A percentile compares a stretch with the other conserved stretches of the same genome.
Evolutionary conservation across 1,140 invertebrate genomes (phyloP).

Genomic region (Aphaenogaster ashmeadi): DNA sequence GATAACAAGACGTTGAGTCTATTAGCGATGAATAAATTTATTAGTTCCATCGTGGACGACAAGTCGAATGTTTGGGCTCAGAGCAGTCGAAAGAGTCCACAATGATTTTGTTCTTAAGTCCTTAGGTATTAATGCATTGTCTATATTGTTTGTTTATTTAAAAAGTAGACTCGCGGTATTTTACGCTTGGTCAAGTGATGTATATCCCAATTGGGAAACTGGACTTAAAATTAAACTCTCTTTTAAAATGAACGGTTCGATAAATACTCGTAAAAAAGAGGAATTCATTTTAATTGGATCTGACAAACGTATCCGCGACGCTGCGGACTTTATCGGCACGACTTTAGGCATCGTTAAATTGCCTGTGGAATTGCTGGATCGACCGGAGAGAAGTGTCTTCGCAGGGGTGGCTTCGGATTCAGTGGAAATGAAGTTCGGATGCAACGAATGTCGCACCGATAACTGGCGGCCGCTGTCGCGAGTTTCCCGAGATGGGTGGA

Average conservation of each 20-base stretch:
- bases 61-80: too few relatives aligned
- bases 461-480: conserved; percentile 43
- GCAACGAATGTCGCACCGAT: conserved; percentile 61
- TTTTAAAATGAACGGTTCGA: conserved; percentile 8
- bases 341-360: conserved; percentile 62
- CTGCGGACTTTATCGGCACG: conserved; percentile 39
- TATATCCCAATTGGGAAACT: not conserved
- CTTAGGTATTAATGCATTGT: not conserved
- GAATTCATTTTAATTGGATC: conserved; percentile 32
- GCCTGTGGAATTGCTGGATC: conserved; percentile 56
- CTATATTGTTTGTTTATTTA: not conserved
- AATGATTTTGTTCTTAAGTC: too few relatives aligned
- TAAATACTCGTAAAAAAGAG: not conserved
- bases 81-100: too few relatives aligned
- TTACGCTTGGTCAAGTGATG: not conserved
- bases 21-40: too few relatives aligned
- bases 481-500: conserved; percentile 44
- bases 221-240: conserved; percentile 28
- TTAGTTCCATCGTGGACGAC: too few relatives aligned
- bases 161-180: not conserved
- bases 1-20: too few relatives aligned
- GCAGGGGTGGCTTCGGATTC: conserved; percentile 24
- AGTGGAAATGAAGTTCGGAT: conserved; percentile 62
- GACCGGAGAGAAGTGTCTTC: conserved; percentile 51
- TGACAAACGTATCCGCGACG: conserved; percentile 34